A percentile compares a stretch with the other conserved stretches of the same genome.
Evolutionary conservation across 2,888 invertebrate genomes (phyloP).

Genomic region (Hemaris fuciformis): DNA sequence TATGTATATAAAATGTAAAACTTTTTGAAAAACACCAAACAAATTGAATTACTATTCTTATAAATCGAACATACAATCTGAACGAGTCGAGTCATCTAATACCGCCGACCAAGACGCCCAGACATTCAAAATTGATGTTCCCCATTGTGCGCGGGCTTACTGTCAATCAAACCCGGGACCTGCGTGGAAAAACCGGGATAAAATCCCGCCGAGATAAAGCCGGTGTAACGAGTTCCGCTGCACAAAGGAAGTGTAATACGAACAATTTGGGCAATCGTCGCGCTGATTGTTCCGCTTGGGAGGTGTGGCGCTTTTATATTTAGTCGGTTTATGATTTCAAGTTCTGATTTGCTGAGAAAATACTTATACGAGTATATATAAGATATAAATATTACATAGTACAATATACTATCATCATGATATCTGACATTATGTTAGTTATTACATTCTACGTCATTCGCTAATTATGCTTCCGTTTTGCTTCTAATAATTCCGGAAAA

Average conservation of each 20-base stretch:
- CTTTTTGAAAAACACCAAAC: too few relatives aligned
- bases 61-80: background rate
- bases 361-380: background rate
- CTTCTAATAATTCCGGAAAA: too few relatives aligned
- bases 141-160: conserved; percentile 56
- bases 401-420: too few relatives aligned
- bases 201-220: background rate
- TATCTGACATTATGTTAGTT: too few relatives aligned
- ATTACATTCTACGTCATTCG: too few relatives aligned
- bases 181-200: background rate
- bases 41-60: too few relatives aligned
- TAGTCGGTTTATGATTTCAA: background rate
- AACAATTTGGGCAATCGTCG: conserved; percentile 5
- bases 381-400: background rate
- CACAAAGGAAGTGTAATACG: conserved; percentile 7
- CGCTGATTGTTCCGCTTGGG: background rate
- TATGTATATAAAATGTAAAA: too few relatives aligned
- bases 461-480: too few relatives aligned
- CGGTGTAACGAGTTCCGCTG: conserved; percentile 1
- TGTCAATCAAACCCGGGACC: conserved; percentile 57
- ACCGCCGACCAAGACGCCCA: conserved; percentile 5
- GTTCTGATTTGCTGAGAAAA: background rate
- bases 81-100: background rate
- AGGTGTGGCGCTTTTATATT: background rate
- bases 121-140: conserved; percentile 29